These are phyloP conservation scores for Aegithalos caudatus DNA, from an alignment of 2,113 vertebrate species.

Conservation along the genomic window DNA sequence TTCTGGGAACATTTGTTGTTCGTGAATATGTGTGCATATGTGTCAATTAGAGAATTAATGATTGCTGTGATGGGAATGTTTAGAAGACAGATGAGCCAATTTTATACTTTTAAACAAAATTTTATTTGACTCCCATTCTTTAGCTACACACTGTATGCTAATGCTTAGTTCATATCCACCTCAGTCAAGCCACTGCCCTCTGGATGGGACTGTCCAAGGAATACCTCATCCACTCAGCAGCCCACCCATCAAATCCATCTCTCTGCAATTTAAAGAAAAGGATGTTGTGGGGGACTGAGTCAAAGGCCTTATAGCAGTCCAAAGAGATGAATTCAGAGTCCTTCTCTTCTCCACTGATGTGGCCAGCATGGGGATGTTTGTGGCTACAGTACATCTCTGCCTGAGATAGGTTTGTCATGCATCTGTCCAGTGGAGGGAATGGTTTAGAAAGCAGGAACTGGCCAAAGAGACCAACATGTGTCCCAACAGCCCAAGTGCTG, in stretches of 20 bases:
- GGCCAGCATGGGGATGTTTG: not conserved
- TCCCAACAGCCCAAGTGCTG: not conserved
- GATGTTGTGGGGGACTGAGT: not conserved
- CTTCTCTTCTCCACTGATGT: not conserved
- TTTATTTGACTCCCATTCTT: not conserved
- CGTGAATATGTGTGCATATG: not conserved
- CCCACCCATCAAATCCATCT: not conserved
- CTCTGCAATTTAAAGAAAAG: not conserved
- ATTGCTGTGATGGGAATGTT: not conserved
- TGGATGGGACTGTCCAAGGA: not conserved
- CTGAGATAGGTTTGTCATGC: not conserved
- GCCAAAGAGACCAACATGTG: not conserved
- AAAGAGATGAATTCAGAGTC: not conserved
- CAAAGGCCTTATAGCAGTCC: not conserved
- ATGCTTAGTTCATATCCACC: not conserved
- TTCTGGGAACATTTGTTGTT: not conserved
- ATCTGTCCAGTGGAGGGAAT: not conserved
- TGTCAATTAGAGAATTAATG: not conserved
- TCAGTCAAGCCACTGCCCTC: not conserved
- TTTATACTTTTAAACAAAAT: not conserved
- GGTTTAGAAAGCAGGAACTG: not conserved
- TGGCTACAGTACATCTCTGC: not conserved
- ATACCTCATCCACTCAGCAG: rapidly evolving
- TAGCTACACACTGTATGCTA: not conserved
- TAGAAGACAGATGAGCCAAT: not conserved